A percentile compares a stretch with the other conserved stretches of the same genome.
These are phyloP conservation scores for Papilio helenus DNA, from an alignment of 1,140 invertebrate genomes.

Conservation along the genomic window DNA sequence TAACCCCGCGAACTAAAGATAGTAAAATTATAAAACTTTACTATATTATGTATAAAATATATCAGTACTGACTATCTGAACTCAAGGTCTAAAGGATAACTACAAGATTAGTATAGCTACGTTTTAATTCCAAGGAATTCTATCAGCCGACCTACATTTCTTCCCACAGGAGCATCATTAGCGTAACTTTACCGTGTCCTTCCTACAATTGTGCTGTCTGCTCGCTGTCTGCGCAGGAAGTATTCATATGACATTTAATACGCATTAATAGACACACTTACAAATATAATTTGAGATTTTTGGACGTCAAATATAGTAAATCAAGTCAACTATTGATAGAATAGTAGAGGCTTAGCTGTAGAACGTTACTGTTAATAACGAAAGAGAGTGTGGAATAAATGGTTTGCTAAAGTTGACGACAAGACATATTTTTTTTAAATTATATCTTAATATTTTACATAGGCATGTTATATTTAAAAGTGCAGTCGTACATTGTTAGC, in stretches of 20 bases:
- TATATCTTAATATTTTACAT: no score
- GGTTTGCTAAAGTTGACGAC: no score
- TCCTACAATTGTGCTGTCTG: not conserved
- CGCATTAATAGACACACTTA: not conserved
- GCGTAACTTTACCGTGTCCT: not conserved
- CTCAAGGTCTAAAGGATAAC: not conserved
- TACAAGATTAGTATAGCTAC: not conserved
- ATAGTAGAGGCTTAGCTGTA: no score
- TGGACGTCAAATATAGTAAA: not conserved
- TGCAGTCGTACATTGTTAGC: conserved; percentile 10
- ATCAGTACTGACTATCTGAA: no score
- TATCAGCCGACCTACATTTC: not conserved
- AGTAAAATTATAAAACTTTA: no score
- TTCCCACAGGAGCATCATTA: not conserved
- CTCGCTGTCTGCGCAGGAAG: not conserved
- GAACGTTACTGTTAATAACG: no score
- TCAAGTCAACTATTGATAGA: no score
- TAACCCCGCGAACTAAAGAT: no score
- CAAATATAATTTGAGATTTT: not conserved
- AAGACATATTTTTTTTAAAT: no score
- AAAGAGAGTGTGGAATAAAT: no score
- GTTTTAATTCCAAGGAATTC: not conserved
- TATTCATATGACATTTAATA: not conserved
- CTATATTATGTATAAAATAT: no score
- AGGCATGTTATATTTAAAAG: not conserved